Base-by-base conservation (phyloP, 2,797 vertebrate genomes). In the Tragopan temminckii region DNA sequence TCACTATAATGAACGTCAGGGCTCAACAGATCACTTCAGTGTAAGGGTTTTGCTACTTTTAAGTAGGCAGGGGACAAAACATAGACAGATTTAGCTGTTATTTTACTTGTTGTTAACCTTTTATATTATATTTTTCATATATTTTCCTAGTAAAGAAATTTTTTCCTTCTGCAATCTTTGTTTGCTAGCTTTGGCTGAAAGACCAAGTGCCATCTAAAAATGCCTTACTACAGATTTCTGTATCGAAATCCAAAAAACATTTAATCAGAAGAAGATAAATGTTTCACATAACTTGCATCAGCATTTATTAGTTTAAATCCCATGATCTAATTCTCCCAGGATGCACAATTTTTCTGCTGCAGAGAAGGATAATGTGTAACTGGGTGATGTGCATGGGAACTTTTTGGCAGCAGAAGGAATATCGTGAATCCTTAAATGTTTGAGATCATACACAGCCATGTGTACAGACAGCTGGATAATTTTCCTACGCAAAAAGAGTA, bases 121-220 rank as follows among this genome's bases (percentile, higher is more conserved):
- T 91, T 53, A 8, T 82, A 40, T 52, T 91, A 66, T 9, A 14
- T 19, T 58, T 84, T 82, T 53, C 5, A 46, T n/a, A 7, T 25
- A n/a, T 43, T 81, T 80, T 90, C 78, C 84, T 69, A 83, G 36
- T 9, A 89, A 85, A 84, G 59, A 4, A 55, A 46, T 31, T 52
- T 87, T 81, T 84, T 76, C 72, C 66, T 81, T 95, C 74, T 7
- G 3, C 33, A 42, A 2, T 71, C 75, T 57, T 82, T 88, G 38
- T 72, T 94, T 91, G 52, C 80, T 93, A 85, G 45, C 10, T 70
- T 91, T 82, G 88, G 82, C 91, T 68, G 16, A 79, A 94, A 71
- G 75, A 68, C 25, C 35, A 19, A 58, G 14, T 85, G 84, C 89
- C 57, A 33, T 35, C 78, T 88, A 68, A 89, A 95, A 95, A 94